Conservation (phyloP, 2,113 vertebrate species). For the Tupaia tana region DNA sequence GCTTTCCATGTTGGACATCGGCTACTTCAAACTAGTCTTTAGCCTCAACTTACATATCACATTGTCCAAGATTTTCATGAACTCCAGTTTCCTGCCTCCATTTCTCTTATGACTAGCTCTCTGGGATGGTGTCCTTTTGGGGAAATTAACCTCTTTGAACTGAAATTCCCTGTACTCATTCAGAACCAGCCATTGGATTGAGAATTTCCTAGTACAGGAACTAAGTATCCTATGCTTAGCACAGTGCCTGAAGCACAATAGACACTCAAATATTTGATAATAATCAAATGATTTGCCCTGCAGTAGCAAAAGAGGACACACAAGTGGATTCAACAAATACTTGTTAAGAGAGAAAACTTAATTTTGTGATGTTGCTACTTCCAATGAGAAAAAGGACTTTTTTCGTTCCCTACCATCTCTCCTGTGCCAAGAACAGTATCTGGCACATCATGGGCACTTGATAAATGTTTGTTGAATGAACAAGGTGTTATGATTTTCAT, state of each 20-base stretch:
- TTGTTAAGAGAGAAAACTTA: neutral
- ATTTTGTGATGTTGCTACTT: neutral
- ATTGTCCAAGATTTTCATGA: neutral
- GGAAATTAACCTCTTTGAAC: neutral
- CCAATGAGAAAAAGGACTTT: neutral
- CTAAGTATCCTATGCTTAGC: neutral
- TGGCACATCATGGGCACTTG: neutral
- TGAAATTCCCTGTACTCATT: slow-evolving; percentile 7
- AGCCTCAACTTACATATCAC: neutral
- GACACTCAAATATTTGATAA: slow-evolving; percentile 30
- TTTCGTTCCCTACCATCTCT: neutral
- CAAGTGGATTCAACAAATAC: neutral
- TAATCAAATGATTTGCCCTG: neutral
- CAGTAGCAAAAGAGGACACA: neutral
- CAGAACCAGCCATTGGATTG: neutral
- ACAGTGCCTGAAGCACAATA: neutral
- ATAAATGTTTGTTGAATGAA: slow-evolving; percentile 15
- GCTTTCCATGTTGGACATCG: neutral
- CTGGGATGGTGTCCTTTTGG: neutral
- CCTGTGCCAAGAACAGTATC: neutral
- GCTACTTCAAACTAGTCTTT: neutral
- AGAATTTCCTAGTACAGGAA: neutral
- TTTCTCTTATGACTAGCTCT: slow-evolving; percentile 26
- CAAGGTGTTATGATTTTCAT: neutral
- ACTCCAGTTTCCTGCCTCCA: neutral